These are phyloP conservation scores for Lepidostoma basale DNA, from an alignment of 1,140 invertebrate genomes.

Conservation along the genomic window DNA sequence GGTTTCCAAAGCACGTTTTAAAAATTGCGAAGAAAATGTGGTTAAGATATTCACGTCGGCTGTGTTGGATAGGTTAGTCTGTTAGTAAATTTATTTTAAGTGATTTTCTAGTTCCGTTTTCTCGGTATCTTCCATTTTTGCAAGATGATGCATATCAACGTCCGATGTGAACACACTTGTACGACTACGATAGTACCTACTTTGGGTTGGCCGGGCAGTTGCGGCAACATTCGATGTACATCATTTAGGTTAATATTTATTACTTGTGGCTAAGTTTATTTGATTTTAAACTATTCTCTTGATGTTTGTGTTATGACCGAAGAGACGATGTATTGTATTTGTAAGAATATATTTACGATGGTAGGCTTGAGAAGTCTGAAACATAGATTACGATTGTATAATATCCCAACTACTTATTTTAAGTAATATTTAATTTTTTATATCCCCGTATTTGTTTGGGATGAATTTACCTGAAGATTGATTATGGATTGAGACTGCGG, in stretches of 20 bases:
- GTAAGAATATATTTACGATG: background rate
- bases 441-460: background rate
- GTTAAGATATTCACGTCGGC: conserved; percentile 40
- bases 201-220: background rate
- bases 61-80: conserved; percentile 37
- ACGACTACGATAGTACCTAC: background rate
- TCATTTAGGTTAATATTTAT: conserved; percentile 32
- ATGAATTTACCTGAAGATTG: background rate
- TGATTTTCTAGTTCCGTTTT: background rate
- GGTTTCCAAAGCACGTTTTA: conserved; percentile 40
- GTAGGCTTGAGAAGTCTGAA: conserved; percentile 18
- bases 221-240: conserved; percentile 1
- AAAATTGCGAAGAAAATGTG: conserved; percentile 35
- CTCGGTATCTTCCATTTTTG: background rate
- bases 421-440: background rate
- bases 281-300: too few species aligned
- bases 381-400: conserved; percentile 4
- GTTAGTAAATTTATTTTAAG: conserved; percentile 11
- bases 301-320: background rate
- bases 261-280: conserved; percentile 10
- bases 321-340: background rate
- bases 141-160: conserved; percentile 17
- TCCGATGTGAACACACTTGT: background rate
- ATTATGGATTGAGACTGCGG: background rate
- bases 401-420: background rate